Evolutionary conservation across 2,113 vertebrate genomes (phyloP), one percentile per base, ranked within the genome.

Genomic region (Entomyzon cyanotis): DNA sequence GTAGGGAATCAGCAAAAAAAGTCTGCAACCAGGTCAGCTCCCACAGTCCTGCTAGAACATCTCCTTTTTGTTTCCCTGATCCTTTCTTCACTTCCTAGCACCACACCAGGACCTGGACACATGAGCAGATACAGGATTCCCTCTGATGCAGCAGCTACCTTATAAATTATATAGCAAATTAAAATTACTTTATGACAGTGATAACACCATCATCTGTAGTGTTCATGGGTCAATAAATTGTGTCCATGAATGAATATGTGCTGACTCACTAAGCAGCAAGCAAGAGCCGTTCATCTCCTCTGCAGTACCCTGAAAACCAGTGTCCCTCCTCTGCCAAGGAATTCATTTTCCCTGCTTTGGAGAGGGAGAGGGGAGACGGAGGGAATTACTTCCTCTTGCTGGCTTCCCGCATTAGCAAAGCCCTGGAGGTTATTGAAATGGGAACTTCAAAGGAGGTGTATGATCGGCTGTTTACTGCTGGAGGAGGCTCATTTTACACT

Each of bases 351-450:
- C 42, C 49, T 87, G 84, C 83, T 76, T 69, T n/a, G 77, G 56
- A 76, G 56, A 82, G 63, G 77, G 55, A 76, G 56, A 82, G 69
- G 33, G 49, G 69, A 87, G 85, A 70, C 75, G 69, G 44, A 59
- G 69, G 76, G 82, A 93, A 95, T 89, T 89, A 89, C 87, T 94
- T 96, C 92, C 68, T 94, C 58, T 86, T 62, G 84, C 84, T 87
- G 7, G 5, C 70, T 93, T 81, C 91, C 92, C 2, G 37, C 77
- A 96, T 94, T 94, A 91, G 74, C 39, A 87, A 90, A 89, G 87
- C 96, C 96, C 96, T 95, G 65, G 93, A 93, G 96, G 95, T 96
- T 96, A 95, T 97, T 97, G 94, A 95, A 96, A 96, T 82, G 82
- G 89, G 50, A 95, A 94, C 94, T 97, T 97, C 97, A 97, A 97